Evolutionary conservation across 1,140 invertebrate genomes (phyloP).

Genomic region (Battus philenor): DNA sequence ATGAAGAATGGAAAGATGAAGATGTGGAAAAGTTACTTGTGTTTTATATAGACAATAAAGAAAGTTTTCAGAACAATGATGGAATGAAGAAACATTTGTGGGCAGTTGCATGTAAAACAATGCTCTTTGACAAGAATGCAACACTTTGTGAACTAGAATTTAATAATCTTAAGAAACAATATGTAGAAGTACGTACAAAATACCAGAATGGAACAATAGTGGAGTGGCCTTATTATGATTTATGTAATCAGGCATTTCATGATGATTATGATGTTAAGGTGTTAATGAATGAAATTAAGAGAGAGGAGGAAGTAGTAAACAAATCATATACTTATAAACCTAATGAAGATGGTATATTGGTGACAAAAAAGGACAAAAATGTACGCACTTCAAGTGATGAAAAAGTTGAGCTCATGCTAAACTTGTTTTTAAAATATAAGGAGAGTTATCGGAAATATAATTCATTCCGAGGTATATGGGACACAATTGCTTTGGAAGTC

Average conservation of each 20-base stretch:
- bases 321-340: constrained; percentile 18
- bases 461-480: constrained; percentile 47
- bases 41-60: constrained; percentile 63
- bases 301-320: constrained; percentile 15
- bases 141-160: constrained; percentile 50
- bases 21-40: constrained; percentile 48
- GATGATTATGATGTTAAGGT: constrained; percentile 34
- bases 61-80: constrained; percentile 40
- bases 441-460: constrained; percentile 38
- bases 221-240: constrained; percentile 38
- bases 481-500: constrained; percentile 50
- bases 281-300: constrained; percentile 18
- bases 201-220: constrained; percentile 30
- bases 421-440: constrained; percentile 55
- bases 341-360: constrained; percentile 29
- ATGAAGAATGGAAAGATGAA: constrained; percentile 52
- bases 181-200: constrained; percentile 29
- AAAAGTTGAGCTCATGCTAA: constrained; percentile 53
- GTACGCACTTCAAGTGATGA: constrained; percentile 24
- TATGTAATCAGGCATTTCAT: constrained; percentile 55
- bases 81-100: constrained; percentile 55
- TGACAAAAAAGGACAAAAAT: constrained; percentile 35
- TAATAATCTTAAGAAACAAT: constrained; percentile 40
- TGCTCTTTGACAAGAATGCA: constrained; percentile 42
- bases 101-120: constrained; percentile 57